A percentile compares a stretch with the other conserved stretches of the same genome.
phyloP scores from a whole-genome alignment of 2,113 vertebrate species.

The Prinia subflava region DNA sequence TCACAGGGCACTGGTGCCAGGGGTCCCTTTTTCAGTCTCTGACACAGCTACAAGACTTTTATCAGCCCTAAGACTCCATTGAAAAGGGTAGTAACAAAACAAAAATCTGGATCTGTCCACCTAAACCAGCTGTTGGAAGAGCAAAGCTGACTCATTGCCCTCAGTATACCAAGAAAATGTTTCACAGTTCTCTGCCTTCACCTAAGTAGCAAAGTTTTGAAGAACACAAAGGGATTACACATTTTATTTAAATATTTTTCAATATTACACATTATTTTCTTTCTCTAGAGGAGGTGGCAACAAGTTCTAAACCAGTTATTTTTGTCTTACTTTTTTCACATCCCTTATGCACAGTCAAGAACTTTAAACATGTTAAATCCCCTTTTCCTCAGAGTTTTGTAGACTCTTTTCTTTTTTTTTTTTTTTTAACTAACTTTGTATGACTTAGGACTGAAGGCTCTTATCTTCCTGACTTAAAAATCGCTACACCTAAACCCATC shows the following conservation, averaged over 20 bases:
- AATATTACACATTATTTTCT: not conserved
- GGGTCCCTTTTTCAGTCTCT: not conserved
- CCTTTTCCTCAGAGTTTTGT: not conserved
- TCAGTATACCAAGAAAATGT: not conserved
- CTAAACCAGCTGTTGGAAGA: not conserved
- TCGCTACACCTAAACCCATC: not conserved
- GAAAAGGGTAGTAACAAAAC: not conserved
- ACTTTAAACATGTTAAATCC: not conserved
- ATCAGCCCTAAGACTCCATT: not conserved
- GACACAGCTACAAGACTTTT: not conserved
- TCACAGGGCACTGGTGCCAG: not conserved
- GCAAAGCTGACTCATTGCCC: not conserved
- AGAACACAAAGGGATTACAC: not conserved
- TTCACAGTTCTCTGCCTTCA: not conserved
- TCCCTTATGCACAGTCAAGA: not conserved
- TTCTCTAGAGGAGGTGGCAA: not conserved
- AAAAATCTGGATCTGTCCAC: not conserved
- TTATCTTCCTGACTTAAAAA: not conserved
- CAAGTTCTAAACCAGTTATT: not conserved
- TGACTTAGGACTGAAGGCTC: not conserved
- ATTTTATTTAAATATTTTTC: not conserved
- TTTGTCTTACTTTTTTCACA: fast-evolving
- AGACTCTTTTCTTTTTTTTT: not conserved
- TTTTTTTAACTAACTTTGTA: fast-evolving
- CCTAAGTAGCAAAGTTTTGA: not conserved